Percentiles rank a stretch among this genome's conserved stretches.
phyloP scores from a whole-genome alignment of 2,113 vertebrate species.

The Sceloporus tristichus region DNA sequence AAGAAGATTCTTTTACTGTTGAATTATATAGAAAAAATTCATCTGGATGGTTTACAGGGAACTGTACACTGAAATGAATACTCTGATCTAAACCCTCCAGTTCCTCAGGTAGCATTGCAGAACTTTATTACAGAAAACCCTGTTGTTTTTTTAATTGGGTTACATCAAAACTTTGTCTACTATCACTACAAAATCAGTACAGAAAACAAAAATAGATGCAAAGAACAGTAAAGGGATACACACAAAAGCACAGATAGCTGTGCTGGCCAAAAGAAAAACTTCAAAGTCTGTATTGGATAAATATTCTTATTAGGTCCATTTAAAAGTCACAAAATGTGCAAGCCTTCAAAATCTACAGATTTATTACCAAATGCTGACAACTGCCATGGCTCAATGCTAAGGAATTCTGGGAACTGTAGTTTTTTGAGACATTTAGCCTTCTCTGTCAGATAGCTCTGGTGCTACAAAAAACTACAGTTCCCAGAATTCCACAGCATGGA shows the following conservation, averaged over 20 bases:
- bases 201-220: background rate
- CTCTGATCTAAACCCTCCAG: background rate
- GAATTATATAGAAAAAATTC: background rate
- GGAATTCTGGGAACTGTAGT: too few relatives aligned
- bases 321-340: too few relatives aligned
- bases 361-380: too few relatives aligned
- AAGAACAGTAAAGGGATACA: background rate
- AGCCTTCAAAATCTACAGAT: too few relatives aligned
- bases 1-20: background rate
- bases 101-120: background rate
- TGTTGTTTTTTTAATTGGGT: slow-evolving; percentile 20
- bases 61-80: slow-evolving; percentile 22
- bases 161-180: slow-evolving; percentile 7
- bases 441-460: too few relatives aligned
- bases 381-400: too few relatives aligned
- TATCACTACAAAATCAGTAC: background rate
- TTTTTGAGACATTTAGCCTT: too few relatives aligned
- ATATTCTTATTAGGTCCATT: too few relatives aligned
- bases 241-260: background rate
- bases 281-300: background rate
- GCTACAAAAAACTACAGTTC: too few relatives aligned
- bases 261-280: too few relatives aligned
- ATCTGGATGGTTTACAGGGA: slow-evolving; percentile 17
- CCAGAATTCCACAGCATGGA: too few relatives aligned
- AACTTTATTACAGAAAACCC: slow-evolving; percentile 16